A percentile compares a stretch with the other conserved stretches of the same genome.
Evolutionary conservation across 2,888 invertebrate genomes (phyloP).

Genomic region (Andrena bucephala): DNA sequence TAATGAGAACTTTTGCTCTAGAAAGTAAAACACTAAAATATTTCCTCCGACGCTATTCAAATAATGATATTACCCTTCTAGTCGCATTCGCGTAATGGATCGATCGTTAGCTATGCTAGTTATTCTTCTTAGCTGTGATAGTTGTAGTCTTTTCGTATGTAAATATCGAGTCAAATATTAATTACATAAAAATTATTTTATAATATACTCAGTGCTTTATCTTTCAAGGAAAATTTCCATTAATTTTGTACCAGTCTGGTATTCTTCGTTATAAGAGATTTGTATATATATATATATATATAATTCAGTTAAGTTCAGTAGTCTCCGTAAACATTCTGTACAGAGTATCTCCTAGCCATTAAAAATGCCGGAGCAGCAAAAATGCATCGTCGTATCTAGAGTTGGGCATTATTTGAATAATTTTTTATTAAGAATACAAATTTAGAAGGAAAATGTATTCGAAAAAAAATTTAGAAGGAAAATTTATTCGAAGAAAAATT

Average conservation of each 20-base stretch:
- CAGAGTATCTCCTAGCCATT: conserved; percentile 11
- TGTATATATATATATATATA: conserved; percentile 21
- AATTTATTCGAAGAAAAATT: no score
- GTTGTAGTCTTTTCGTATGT: conserved; percentile 8
- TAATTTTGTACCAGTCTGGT: conserved; percentile 31
- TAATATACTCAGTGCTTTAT: conserved; percentile 17
- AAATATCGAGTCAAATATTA: conserved; percentile 5
- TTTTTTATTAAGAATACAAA: no score
- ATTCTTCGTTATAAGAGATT: conserved; percentile 28
- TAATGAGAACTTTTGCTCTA: conserved; percentile 16
- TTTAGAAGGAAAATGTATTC: no score
- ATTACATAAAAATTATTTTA: conserved; percentile 1
- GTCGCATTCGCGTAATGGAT: conserved; percentile 6
- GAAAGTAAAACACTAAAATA: conserved; percentile 16
- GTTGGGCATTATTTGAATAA: no score
- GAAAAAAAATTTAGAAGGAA: no score
- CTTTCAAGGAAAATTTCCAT: conserved; percentile 19
- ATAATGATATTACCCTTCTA: not conserved
- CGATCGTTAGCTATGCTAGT: not conserved
- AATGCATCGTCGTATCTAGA: conserved; percentile 19
- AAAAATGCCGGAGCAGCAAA: conserved; percentile 28
- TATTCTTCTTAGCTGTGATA: not conserved
- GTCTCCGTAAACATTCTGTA: conserved; percentile 7
- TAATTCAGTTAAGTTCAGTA: conserved; percentile 26
- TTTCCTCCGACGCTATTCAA: conserved; percentile 1